phyloP scores from a whole-genome alignment of 2,113 vertebrate genomes.

The Pedetes capensis region DNA sequence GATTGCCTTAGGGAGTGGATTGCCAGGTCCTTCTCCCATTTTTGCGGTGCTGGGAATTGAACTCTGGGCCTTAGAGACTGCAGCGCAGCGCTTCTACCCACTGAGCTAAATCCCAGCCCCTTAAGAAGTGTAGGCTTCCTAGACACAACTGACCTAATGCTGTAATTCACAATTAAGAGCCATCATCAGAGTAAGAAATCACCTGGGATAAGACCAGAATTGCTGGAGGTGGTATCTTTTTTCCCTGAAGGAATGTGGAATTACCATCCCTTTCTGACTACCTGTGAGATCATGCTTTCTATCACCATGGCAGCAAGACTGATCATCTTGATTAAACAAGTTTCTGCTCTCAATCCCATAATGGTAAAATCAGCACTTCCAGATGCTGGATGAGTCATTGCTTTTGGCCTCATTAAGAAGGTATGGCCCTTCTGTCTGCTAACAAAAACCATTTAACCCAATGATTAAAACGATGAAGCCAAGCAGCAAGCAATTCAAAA shows the following conservation, averaged over 20 bases:
- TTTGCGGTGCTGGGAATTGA: too few species aligned
- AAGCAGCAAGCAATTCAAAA: neutral
- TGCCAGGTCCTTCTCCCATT: too few species aligned
- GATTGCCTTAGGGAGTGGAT: too few species aligned
- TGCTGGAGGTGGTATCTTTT: neutral
- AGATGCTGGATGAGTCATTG: neutral
- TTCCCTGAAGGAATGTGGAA: conserved; percentile 2
- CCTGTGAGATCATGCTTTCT: conserved; percentile 3
- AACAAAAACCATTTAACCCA: neutral
- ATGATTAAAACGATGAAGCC: neutral
- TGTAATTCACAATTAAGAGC: conserved; percentile 9
- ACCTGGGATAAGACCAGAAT: neutral
- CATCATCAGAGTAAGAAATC: neutral
- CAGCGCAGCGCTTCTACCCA: too few species aligned
- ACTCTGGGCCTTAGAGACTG: too few species aligned
- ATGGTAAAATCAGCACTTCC: conserved; percentile 30
- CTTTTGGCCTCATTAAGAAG: neutral
- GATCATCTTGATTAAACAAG: neutral
- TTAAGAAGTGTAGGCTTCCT: neutral
- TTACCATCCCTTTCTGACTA: neutral
- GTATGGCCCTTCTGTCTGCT: neutral
- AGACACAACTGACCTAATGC: neutral
- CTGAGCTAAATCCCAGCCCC: too few species aligned
- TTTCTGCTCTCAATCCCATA: neutral
- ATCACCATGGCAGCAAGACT: conserved; percentile 32